These are phyloP conservation scores for Dimorphilus gyrociliatus DNA, from an alignment of 2,888 invertebrate species.

Conservation along the genomic window DNA sequence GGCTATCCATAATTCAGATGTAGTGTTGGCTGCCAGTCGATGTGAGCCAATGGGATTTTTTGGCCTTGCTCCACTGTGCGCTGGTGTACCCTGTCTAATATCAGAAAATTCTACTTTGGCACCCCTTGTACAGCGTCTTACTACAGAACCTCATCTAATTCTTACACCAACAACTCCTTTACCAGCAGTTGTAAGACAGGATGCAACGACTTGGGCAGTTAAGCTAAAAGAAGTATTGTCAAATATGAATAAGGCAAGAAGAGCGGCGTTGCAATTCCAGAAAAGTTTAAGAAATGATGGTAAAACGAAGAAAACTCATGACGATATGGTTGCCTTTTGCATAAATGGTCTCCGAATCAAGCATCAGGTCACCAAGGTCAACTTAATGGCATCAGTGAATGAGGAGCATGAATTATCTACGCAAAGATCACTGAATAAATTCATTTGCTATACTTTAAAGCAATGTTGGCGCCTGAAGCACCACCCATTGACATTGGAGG, in stretches of 20 bases:
- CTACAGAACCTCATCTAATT: slow-evolving; percentile 6
- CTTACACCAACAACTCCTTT: slow-evolving; percentile 9
- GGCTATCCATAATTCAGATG: too few relatives aligned
- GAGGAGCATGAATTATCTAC: slow-evolving; percentile 8
- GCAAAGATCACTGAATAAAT: slow-evolving; percentile 5
- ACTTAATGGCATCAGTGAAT: slow-evolving; percentile 3
- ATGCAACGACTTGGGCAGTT: slow-evolving; percentile 10
- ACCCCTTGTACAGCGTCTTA: slow-evolving; percentile 7
- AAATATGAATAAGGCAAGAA: slow-evolving; percentile 6
- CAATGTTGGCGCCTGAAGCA: slow-evolving; percentile 13
- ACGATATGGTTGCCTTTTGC: slow-evolving; percentile 9
- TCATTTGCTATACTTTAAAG: slow-evolving; percentile 8
- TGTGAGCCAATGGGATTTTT: slow-evolving; percentile 10
- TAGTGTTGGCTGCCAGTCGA: too few relatives aligned
- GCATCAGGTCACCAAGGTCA: slow-evolving; percentile 4
- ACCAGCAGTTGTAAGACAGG: slow-evolving; percentile 7
- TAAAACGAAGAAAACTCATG: slow-evolving; percentile 10
- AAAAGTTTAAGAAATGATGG: slow-evolving; percentile 10
- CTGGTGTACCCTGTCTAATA: slow-evolving; percentile 12
- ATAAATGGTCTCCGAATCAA: slow-evolving; percentile 8
- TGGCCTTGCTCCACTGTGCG: slow-evolving; percentile 9
- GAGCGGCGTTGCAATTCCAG: slow-evolving; percentile 7
- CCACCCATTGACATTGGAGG: slow-evolving; percentile 9
- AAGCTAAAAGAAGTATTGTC: slow-evolving; percentile 7
- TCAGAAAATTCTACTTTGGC: slow-evolving; percentile 9